Evolutionary conservation across 2,113 vertebrate species (phyloP), one percentile per base, ranked within the genome.

Genomic region (Aphyosemion australe): DNA sequence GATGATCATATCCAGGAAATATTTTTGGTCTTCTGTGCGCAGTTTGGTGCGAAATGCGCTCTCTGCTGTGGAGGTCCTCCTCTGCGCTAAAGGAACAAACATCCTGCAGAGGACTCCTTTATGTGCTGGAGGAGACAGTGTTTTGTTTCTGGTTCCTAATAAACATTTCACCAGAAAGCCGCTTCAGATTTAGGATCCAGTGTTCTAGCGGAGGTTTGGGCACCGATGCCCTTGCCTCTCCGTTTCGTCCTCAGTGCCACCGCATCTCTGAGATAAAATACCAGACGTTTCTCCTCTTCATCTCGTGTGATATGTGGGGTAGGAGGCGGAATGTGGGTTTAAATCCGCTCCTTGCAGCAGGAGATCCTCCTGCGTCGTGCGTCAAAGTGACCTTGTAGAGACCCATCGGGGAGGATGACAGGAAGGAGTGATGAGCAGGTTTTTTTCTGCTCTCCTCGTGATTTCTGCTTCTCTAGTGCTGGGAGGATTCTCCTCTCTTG

Each of bases 331-430:
- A 31, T 14, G 8, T 9, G 18, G 41, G 41, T 2, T 10, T 3
- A 54, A 1, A 4, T 0, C 1, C 0, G 49, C 53, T 10, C 3
- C 1, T 6, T 65, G 49, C 2, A 57, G 39, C 46, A 8, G 37
- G n/a, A 10, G 51, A 37, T 19, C 51, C 41, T 62, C 62, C 43
- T 86, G 85, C 83, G 73, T 78, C 81, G 84, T 80, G 84, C 78
- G 80, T 56, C 80, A 76, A 66, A 80, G 84, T 87, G 87, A 89
- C 87, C 87, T 89, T 89, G 87, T 83, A 67, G 77, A 81, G 77
- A 64, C 55, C 76, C 74, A 61, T 57, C 65, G 41, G 81, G 79
- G 79, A 55, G 69, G 60, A 65, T 37, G 34, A 63, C 34, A 37
- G 83, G 72, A 39, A 64, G 59, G 65, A 79, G 72, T 71, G 80